Evolutionary conservation across 2,797 vertebrate species (phyloP).

Genomic region (Iguana delicatissima): DNA sequence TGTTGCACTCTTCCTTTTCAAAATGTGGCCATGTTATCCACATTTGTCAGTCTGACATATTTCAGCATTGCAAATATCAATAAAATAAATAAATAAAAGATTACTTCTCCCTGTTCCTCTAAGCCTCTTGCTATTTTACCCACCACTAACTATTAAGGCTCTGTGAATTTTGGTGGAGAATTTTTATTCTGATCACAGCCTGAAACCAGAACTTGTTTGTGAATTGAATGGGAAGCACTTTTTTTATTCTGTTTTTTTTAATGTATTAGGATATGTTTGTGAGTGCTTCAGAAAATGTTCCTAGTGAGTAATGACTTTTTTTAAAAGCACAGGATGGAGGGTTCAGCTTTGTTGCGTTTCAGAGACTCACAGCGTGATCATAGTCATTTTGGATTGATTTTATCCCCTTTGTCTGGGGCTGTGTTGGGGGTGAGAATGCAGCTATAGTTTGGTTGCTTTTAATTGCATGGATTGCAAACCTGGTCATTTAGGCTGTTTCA

Average conservation of each 20-base stretch:
- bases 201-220: background rate
- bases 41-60: background rate
- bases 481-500: background rate
- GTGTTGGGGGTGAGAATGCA: background rate
- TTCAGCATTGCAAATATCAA: conserved; percentile 14
- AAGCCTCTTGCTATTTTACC: background rate
- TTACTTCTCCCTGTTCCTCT: background rate
- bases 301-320: background rate
- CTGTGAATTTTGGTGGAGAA: background rate
- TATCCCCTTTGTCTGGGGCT: background rate
- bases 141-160: background rate
- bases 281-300: conserved; percentile 4
- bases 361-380: background rate
- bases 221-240: background rate
- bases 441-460: background rate
- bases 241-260: background rate
- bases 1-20: background rate
- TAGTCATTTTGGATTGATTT: conserved; percentile 17
- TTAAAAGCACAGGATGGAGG: background rate
- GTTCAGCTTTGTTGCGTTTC: background rate
- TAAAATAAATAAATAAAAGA: conserved; percentile 10
- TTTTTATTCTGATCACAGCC: conserved; percentile 9
- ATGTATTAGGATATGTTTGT: background rate
- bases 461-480: background rate
- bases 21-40: background rate